Evolutionary conservation across 2,888 invertebrate species (phyloP), one percentile per base, ranked within the genome.

Genomic region (Drosophila ezoana): DNA sequence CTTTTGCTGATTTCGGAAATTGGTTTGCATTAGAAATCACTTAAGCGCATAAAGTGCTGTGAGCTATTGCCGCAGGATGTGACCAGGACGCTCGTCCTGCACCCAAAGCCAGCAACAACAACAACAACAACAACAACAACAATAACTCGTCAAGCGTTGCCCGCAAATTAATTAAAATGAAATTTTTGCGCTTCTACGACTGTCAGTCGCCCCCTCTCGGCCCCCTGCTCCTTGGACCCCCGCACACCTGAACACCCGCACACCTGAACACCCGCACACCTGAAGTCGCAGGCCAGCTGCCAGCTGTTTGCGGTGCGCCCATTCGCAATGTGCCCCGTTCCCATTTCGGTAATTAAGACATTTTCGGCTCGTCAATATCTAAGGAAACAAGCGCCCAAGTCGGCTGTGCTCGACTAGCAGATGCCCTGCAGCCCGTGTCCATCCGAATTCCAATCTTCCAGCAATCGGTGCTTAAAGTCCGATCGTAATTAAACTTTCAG

Each of bases 11-110:
- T 88, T 86, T 87, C 89, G 86, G 89, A 88, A 86, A 86, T 86
- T 89, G 89, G 89, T 88, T 86, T 86, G 86, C 86, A 86, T 86
- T 86, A 88, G 86, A 87, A 86, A 88, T 86, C 86, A 87, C 89
- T 86, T 86, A 84, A 87, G 86, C 86, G 89, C 87, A 86, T 86
- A 81, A 86, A 86, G 84, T 81, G 87, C 87, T 86, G 76, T 84
- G 89, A 86, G 81, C 87, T 87, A 88, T 88, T 81, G 85, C 85
- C 85, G 69, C 84, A 87, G 89, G 89, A 87, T 87, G 85, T 82
- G 80, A 76, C 73, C 78, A 75, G 65, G 65, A 66, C 75, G 60
- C 66, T 52, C 58, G 51, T 35, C 33, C 37, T 32, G 45, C 49
- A 45, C 4, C 33, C 20, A 44, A 44, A 8, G 14, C 11, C 53